phyloP scores from a whole-genome alignment of 2,888 invertebrate species.

The Agriopis marginaria region DNA sequence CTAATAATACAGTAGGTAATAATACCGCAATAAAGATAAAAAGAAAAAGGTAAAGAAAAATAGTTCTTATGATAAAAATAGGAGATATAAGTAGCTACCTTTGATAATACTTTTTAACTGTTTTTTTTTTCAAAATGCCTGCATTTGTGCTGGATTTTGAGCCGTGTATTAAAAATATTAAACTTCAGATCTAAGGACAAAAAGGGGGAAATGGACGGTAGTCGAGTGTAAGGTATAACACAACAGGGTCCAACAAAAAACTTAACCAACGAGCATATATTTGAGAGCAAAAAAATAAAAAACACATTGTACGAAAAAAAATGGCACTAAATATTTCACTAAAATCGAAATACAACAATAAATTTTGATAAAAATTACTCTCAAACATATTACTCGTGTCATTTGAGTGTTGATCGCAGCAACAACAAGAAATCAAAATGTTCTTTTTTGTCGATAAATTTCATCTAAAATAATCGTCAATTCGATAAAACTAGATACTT shows the following conservation, averaged over 20 bases:
- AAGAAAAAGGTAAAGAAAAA: constrained; percentile 49
- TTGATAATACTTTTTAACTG: constrained; percentile 60
- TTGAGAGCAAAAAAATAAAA: constrained; percentile 18
- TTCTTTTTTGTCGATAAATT: neutral
- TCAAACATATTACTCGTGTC: constrained; percentile 17
- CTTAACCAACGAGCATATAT: constrained; percentile 32
- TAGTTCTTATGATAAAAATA: constrained; percentile 47
- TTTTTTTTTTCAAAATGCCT: constrained; percentile 50
- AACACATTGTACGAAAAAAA: constrained; percentile 34
- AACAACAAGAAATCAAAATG: constrained; percentile 8
- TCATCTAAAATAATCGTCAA: neutral
- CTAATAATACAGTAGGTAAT: constrained; percentile 78
- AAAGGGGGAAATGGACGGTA: constrained; percentile 73
- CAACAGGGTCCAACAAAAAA: constrained; percentile 48
- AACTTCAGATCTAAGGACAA: constrained; percentile 63
- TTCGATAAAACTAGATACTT: neutral
- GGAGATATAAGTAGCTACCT: constrained; percentile 70
- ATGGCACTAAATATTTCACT: constrained; percentile 21
- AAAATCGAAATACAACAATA: constrained; percentile 9
- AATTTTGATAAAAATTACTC: constrained; percentile 3
- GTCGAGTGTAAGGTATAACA: constrained; percentile 59
- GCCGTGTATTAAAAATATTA: constrained; percentile 41
- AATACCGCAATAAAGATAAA: constrained; percentile 74
- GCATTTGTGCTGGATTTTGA: constrained; percentile 60
- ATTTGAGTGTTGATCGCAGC: constrained; percentile 16